Conservation (phyloP, 1,140 invertebrate genomes). For the Parasteatoda tepidariorum region DNA sequence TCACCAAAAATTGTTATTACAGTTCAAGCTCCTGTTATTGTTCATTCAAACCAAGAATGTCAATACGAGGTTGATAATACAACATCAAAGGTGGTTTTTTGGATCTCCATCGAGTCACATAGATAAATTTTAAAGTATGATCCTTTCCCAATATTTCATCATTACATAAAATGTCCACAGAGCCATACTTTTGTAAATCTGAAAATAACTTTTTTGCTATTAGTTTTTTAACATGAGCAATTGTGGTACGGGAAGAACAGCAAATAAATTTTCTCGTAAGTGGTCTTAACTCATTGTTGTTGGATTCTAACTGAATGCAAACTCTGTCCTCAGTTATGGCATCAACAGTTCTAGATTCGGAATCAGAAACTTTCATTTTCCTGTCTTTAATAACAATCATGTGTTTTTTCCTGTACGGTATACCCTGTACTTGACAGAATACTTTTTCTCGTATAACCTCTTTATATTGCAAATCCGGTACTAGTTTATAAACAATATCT, state of each 20-base stretch:
- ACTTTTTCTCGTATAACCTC: constrained; percentile 69
- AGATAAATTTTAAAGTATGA: constrained; percentile 51
- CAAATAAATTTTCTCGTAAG: constrained; percentile 32
- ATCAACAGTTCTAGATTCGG: not conserved
- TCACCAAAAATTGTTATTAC: too few relatives aligned
- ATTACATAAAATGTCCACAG: constrained; percentile 51
- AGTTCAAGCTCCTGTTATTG: not conserved
- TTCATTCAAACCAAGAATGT: constrained; percentile 19
- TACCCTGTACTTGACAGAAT: constrained; percentile 65
- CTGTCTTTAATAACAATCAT: not conserved
- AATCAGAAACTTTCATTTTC: not conserved
- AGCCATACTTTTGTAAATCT: constrained; percentile 33
- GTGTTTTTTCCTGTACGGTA: constrained; percentile 11
- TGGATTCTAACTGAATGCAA: constrained; percentile 43
- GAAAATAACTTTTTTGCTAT: constrained; percentile 43
- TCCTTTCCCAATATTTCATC: constrained; percentile 50
- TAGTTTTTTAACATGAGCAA: constrained; percentile 47
- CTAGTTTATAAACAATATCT: constrained; percentile 70
- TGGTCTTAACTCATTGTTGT: constrained; percentile 23
- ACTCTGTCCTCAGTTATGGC: constrained; percentile 36
- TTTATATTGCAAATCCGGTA: constrained; percentile 69
- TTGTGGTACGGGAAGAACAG: constrained; percentile 47
- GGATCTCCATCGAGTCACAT: constrained; percentile 43
- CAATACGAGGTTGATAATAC: constrained; percentile 43
- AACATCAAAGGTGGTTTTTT: constrained; percentile 43